Evolutionary conservation across 2,113 vertebrate species (phyloP).

Genomic region (Beaufortia kweichowensis): DNA sequence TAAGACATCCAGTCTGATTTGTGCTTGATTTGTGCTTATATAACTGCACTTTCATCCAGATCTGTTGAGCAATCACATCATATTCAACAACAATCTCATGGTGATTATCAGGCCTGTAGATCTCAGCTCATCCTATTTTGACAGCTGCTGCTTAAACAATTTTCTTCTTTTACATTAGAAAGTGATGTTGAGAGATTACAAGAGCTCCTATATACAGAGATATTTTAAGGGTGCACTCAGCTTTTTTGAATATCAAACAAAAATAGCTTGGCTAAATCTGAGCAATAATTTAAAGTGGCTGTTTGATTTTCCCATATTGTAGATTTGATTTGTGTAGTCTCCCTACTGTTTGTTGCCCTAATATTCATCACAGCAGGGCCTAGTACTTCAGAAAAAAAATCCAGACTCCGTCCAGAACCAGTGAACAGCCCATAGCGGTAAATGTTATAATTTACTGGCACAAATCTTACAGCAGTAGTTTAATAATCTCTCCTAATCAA

Average conservation of each 20-base stretch:
- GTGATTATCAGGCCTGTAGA: slow-evolving; percentile 18
- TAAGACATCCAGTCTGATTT: too few species aligned
- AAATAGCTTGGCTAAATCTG: neutral
- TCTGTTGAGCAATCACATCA: neutral
- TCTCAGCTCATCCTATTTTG: neutral
- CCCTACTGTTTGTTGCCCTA: slow-evolving; percentile 14
- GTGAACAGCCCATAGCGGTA: neutral
- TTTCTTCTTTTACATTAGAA: neutral
- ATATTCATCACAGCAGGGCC: slow-evolving; percentile 12
- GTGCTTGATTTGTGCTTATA: too few species aligned
- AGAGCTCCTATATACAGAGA: neutral
- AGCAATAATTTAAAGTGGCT: slow-evolving; percentile 5
- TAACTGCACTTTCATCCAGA: neutral
- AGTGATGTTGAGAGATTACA: slow-evolving; percentile 19
- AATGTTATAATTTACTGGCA: slow-evolving; percentile 10
- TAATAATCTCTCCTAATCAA: slow-evolving; percentile 11
- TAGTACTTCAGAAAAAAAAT: neutral
- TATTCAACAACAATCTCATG: neutral
- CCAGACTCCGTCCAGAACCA: slow-evolving; percentile 30
- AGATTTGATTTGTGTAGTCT: slow-evolving; percentile 1
- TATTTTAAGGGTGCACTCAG: neutral
- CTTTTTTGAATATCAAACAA: neutral
- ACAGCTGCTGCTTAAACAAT: slow-evolving; percentile 3
- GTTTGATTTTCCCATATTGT: slow-evolving; percentile 12
- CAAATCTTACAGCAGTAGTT: neutral